Evolutionary conservation across 2,113 vertebrate genomes (phyloP), one percentile per base, ranked within the genome.

Genomic region (Salminus brasiliensis): DNA sequence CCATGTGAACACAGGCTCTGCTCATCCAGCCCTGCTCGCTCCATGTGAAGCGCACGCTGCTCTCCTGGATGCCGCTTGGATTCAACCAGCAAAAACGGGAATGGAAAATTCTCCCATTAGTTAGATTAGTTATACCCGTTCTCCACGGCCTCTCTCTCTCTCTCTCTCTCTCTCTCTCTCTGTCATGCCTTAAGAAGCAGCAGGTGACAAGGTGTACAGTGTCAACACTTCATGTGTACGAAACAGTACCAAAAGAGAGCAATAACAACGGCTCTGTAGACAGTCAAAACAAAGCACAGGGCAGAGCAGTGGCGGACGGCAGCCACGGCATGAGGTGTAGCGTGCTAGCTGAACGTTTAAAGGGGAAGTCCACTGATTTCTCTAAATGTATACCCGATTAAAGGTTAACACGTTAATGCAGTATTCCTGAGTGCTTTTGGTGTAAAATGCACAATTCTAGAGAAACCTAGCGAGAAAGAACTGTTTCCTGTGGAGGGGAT

Each of bases 201-300:
- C 91, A 92, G 90, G 84, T 91, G 91, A 86, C 83, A 81, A 18
- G 80, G 91, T 93, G 81, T 92, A 90, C 84, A 92, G 85, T 94
- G 85, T 91, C 90, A 94, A 93, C 91, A 93, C 66, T 67, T 76
- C 77, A 79, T 93, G 92, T 92, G 86, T 93, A 92, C 78, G 85
- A 88, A 94, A 93, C 89, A 93, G 18, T 52, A n/a, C 25, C 59
- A 30, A 75, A 9, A 10, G 85, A 82, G 63, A 91, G 89, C 88
- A 82, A 88, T 87, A 93, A 93, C 91, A 93, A 49, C 81, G 83
- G 85, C 83, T 84, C 74, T 91, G 91, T 94, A 90, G 91, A 92
- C 84, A 93, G 86, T 88, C 83, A 76, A 92, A 93, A 94, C 91
- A 93, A 65, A 73, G 79, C 45, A 27, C 5, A 39, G 65, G 52